Percentiles rank a stretch among this genome's conserved stretches.
phyloP scores from a whole-genome alignment of 2,888 invertebrate genomes.

The Ophraella communa region DNA sequence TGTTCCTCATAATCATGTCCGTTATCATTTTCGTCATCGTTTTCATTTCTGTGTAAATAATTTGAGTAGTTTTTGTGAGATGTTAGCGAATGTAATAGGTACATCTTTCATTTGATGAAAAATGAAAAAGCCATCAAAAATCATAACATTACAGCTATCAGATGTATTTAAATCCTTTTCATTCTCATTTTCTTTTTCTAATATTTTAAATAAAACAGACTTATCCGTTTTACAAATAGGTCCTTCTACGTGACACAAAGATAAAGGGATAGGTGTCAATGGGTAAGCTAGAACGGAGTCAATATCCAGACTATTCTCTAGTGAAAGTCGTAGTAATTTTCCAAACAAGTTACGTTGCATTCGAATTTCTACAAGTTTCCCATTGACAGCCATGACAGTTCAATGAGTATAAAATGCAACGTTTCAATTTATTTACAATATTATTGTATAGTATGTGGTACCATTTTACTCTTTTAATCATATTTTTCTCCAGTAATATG shows the following conservation, averaged over 20 bases:
- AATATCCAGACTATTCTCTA: conserved; percentile 28
- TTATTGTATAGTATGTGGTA: too few relatives aligned
- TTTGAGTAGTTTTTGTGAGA: too few relatives aligned
- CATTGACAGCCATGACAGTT: too few relatives aligned
- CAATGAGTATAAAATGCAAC: too few relatives aligned
- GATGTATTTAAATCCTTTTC: too few relatives aligned
- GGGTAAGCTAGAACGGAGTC: conserved; percentile 18
- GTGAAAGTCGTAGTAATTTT: conserved; percentile 20
- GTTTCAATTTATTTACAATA: too few relatives aligned
- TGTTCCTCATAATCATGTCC: too few relatives aligned
- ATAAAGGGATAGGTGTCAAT: conserved; percentile 21
- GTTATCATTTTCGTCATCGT: too few relatives aligned
- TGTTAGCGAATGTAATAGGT: too few relatives aligned
- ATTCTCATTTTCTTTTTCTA: conserved; percentile 10
- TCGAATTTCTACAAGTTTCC: conserved; percentile 24
- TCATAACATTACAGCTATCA: neutral
- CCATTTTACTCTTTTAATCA: too few relatives aligned
- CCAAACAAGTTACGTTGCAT: conserved; percentile 22
- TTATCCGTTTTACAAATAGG: conserved; percentile 30
- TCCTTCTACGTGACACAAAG: conserved; percentile 28
- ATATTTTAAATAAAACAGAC: conserved; percentile 23
- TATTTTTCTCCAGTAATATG: too few relatives aligned
- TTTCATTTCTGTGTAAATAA: too few relatives aligned
- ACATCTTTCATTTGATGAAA: neutral
- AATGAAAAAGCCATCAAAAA: neutral